These are phyloP conservation scores for Ochotona curzoniae DNA, from an alignment of 2,113 vertebrate species.

Conservation along the genomic window DNA sequence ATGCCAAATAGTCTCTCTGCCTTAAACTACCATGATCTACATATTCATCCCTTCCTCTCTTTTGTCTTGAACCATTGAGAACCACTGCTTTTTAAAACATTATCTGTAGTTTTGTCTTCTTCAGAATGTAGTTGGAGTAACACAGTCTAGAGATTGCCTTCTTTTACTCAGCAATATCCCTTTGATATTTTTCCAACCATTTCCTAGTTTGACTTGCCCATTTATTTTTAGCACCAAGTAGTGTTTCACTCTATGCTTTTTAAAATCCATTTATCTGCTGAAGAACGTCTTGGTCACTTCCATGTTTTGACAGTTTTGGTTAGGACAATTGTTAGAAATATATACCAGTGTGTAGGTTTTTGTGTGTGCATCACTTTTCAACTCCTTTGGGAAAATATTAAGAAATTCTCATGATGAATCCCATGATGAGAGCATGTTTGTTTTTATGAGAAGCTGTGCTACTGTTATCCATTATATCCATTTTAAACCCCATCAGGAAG, in stretches of 20 bases:
- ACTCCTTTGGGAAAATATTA: background rate
- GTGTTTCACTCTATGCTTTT: background rate
- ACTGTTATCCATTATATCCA: background rate
- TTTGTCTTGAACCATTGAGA: background rate
- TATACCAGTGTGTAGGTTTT: background rate
- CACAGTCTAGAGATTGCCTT: background rate
- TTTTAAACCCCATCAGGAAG: background rate
- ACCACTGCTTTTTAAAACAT: background rate
- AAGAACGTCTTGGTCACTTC: background rate
- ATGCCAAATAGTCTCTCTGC: background rate
- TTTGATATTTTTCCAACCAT: background rate
- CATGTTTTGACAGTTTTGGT: background rate
- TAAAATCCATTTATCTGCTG: background rate
- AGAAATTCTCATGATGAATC: background rate
- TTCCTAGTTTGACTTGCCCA: background rate
- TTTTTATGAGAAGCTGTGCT: background rate
- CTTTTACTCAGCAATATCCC: background rate
- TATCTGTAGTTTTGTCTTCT: slow-evolving; percentile 29
- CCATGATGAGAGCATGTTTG: background rate
- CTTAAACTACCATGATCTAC: background rate
- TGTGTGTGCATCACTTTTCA: background rate
- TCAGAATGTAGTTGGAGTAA: background rate
- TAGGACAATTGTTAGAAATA: background rate
- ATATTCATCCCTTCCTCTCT: background rate
- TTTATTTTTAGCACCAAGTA: slow-evolving; percentile 22